These are phyloP conservation scores for Pecten maximus DNA, from an alignment of 2,888 invertebrate species.

Conservation along the genomic window DNA sequence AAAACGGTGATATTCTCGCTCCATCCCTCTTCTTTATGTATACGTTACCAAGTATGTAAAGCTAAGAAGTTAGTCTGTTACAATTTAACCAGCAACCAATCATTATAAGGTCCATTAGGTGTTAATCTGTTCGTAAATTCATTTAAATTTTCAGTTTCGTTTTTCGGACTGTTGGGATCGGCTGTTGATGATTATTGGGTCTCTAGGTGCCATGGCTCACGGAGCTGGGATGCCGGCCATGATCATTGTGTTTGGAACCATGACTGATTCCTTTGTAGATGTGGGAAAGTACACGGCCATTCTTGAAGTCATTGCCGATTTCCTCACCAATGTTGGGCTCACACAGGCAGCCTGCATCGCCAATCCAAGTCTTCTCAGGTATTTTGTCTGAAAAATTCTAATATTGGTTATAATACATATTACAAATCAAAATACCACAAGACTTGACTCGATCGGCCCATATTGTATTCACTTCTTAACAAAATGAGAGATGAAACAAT, in stretches of 20 bases:
- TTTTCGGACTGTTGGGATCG: slow-evolving; percentile 75
- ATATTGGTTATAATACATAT: not conserved
- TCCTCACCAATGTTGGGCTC: slow-evolving; percentile 46
- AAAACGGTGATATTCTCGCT: no score
- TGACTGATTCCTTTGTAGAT: slow-evolving; percentile 79
- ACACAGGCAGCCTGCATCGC: slow-evolving; percentile 45
- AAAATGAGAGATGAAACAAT: no score
- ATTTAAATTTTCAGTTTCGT: slow-evolving; percentile 76
- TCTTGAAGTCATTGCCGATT: slow-evolving; percentile 40
- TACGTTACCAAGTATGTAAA: no score
- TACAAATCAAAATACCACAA: no score
- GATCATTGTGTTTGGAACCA: slow-evolving; percentile 81
- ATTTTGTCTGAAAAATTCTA: slow-evolving; percentile 30
- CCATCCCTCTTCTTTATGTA: no score
- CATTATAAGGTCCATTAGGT: no score
- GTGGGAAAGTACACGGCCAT: slow-evolving; percentile 55
- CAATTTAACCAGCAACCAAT: no score
- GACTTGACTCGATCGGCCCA: no score
- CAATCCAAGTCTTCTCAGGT: slow-evolving; percentile 52
- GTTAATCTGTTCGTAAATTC: no score
- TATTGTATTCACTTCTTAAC: no score
- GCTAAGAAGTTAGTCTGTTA: no score
- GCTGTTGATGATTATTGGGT: slow-evolving; percentile 78
- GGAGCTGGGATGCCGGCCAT: slow-evolving; percentile 79
- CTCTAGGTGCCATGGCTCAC: slow-evolving; percentile 71